Evolutionary conservation across 1,140 invertebrate genomes (phyloP), one percentile per base, ranked within the genome.

Genomic region (Anastatus disparis): DNA sequence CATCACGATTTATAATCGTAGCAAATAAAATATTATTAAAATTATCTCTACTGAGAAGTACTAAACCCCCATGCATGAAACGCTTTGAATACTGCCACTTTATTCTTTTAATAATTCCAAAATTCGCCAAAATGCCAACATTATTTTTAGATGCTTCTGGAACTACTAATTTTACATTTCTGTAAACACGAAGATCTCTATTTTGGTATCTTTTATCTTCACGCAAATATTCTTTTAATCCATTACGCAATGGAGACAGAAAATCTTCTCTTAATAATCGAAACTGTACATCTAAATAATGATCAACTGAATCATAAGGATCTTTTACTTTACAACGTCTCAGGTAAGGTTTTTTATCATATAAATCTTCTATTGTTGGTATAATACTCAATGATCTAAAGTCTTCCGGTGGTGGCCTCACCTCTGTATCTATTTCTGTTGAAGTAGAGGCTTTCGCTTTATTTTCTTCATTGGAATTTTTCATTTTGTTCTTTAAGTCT

Each of bases 211-310:
- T 65, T 29, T 20, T 1, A 52, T 79, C 65, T 77, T 20, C 48
- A 13, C 64, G 42, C 59, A 77, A 44, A 70, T 81, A 85, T 26
- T 77, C 76, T 80, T 82, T 58, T 78, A 91, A 84, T 55, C 88
- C 89, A 53, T 86, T 84, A 8, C 89, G 75, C 42, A 93, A 75
- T 2, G 91, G 90, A 1, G 79, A 77, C 42, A 89, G 84, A 81
- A 91, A 92, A 81, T 95, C 94, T 84, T 95, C 93, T 10, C 92
- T 80, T 22, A 95, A 80, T 2, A 95, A 82, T 12, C 92, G 83
- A 77, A 93, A 94, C 75, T 95, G 94, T 0, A 91, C 87, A 76
- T 94, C 92, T 12, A 96, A 80, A 78, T 96, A 96, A 73, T 94
- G 89, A 27, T 92, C 86, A 0, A 89, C 84, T 78, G 88, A 82